Evolutionary conservation across 2,888 invertebrate genomes (phyloP).

Genomic region (Thera britannica): DNA sequence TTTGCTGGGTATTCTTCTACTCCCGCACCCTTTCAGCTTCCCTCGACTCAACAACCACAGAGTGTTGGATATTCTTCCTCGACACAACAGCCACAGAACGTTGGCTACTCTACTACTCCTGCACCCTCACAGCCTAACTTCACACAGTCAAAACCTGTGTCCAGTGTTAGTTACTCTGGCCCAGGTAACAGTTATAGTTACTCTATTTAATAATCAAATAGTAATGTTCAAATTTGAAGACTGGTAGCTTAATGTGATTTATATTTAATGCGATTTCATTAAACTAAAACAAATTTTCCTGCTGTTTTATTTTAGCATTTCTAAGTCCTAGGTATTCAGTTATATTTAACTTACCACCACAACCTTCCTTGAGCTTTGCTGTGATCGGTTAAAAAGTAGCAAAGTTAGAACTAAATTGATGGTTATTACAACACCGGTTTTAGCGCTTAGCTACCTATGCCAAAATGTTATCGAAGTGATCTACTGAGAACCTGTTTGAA

Average conservation of each 20-base stretch:
- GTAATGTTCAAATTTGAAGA: constrained; percentile 26
- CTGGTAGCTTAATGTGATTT: constrained; percentile 29
- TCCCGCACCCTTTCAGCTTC: neutral
- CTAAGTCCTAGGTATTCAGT: neutral
- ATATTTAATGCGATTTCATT: constrained; percentile 19
- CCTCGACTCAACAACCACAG: constrained; percentile 12
- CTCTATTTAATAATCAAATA: constrained; percentile 36
- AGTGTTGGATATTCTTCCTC: constrained; percentile 5
- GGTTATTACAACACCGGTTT: constrained; percentile 24
- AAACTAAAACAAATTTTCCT: constrained; percentile 16
- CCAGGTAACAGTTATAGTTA: constrained; percentile 67
- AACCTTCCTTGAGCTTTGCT: neutral
- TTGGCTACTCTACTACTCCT: constrained; percentile 16
- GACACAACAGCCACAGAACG: constrained; percentile 13
- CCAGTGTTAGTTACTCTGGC: constrained; percentile 85
- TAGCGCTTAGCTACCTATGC: constrained; percentile 25
- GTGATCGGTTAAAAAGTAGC: constrained; percentile 4
- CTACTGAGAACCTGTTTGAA: constrained; percentile 40
- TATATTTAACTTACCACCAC: neutral
- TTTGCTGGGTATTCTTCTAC: neutral
- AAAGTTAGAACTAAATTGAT: constrained; percentile 22
- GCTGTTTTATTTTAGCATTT: constrained; percentile 9
- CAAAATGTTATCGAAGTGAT: constrained; percentile 38
- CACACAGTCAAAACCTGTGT: constrained; percentile 62
- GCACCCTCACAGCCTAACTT: constrained; percentile 36